These are phyloP conservation scores for Cremastobaeus sp. DNA, from an alignment of 2,888 invertebrate species.

Conservation along the genomic window DNA sequence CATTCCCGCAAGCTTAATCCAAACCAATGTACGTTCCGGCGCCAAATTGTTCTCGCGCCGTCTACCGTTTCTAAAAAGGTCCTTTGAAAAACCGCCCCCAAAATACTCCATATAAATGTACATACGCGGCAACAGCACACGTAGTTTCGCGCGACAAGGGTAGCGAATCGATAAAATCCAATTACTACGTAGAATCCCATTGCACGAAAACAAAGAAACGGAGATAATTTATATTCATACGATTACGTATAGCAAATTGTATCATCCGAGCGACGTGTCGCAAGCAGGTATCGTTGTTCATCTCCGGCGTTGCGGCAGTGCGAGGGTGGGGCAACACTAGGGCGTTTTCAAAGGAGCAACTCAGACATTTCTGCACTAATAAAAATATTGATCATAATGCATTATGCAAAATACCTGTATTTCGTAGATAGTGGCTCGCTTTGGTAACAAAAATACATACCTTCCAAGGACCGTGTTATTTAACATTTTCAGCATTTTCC, in stretches of 20 bases:
- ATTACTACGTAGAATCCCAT: constrained; percentile 50
- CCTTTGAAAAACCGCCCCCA: constrained; percentile 45
- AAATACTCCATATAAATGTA: constrained; percentile 42
- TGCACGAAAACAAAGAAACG: constrained; percentile 54
- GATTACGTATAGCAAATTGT: constrained; percentile 58
- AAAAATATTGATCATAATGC: constrained; percentile 41
- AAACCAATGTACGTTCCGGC: constrained; percentile 28
- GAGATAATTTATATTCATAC: constrained; percentile 58
- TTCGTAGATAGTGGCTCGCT: not conserved
- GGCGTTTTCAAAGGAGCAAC: constrained; percentile 30
- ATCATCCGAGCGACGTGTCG: constrained; percentile 51
- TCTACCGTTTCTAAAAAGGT: constrained; percentile 47
- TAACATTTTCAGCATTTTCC: no score
- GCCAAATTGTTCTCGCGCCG: constrained; percentile 39
- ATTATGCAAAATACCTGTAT: constrained; percentile 39
- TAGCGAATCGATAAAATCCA: constrained; percentile 58
- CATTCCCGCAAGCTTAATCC: constrained; percentile 40
- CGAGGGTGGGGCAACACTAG: constrained; percentile 13
- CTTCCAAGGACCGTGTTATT: no score
- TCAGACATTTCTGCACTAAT: constrained; percentile 16
- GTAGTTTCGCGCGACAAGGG: constrained; percentile 30
- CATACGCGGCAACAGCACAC: constrained; percentile 15
- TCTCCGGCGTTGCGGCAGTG: constrained; percentile 36
- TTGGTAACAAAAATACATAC: not conserved
- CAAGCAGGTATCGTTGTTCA: constrained; percentile 59